Evolutionary conservation across 2,113 vertebrate genomes (phyloP).

Genomic region (Hippocampus comes): DNA sequence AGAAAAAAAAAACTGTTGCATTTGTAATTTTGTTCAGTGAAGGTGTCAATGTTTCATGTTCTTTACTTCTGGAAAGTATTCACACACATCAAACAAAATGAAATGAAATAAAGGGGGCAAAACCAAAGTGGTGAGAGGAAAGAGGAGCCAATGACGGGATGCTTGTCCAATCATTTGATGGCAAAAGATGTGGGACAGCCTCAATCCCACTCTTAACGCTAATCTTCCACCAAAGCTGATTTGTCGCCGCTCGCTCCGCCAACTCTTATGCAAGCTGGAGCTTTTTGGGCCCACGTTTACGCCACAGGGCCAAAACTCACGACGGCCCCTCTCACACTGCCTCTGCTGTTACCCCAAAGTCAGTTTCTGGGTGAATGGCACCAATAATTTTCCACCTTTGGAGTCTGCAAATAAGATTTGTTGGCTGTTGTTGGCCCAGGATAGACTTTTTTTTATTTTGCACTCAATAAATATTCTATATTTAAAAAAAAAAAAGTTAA

Average conservation of each 20-base stretch:
- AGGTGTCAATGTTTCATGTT: not conserved
- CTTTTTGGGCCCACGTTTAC: not conserved
- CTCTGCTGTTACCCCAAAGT: not conserved
- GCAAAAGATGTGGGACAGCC: conserved; percentile 55
- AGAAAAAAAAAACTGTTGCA: not conserved
- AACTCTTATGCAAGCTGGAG: not conserved
- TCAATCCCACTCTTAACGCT: conserved; percentile 59
- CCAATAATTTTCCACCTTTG: not conserved
- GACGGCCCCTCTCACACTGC: not conserved
- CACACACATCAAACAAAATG: not conserved
- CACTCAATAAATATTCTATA: no score
- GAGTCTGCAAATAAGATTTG: not conserved
- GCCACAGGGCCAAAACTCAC: not conserved
- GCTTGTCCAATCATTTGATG: conserved; percentile 11
- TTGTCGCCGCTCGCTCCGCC: not conserved
- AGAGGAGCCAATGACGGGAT: not conserved
- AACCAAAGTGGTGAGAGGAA: not conserved
- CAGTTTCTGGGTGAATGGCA: not conserved
- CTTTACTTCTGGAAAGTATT: not conserved
- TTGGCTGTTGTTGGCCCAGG: no score
- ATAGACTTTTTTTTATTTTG: no score
- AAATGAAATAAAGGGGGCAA: not conserved
- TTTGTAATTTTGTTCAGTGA: not conserved
- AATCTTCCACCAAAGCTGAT: conserved; percentile 41
- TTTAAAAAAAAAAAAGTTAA: no score